Conservation (phyloP, 2,797 vertebrate genomes). For the Acrossocheilus wenchowensis region DNA sequence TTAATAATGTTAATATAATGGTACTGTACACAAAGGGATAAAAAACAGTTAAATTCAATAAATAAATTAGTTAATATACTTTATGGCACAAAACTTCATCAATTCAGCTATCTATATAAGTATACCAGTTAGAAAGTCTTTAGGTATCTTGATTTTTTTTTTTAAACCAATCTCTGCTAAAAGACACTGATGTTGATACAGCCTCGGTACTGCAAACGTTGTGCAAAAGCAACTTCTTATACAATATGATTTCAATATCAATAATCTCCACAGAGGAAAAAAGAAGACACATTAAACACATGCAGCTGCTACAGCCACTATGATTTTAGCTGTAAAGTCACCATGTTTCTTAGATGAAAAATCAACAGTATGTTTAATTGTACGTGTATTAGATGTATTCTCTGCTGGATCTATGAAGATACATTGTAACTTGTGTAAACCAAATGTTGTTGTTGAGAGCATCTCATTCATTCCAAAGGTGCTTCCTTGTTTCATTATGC, state of each 20-base stretch:
- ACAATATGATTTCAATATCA: background rate
- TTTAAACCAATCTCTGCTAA: conserved; percentile 3
- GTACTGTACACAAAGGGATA: conserved; percentile 20
- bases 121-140: background rate
- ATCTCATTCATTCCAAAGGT: conserved; percentile 1
- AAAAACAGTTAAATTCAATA: conserved; percentile 6
- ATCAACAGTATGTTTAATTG: background rate
- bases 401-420: conserved; percentile 50
- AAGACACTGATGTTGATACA: conserved; percentile 26
- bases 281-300: background rate
- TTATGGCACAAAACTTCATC: background rate
- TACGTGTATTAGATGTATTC: conserved; percentile 34
- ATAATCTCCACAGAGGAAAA: background rate
- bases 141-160: background rate
- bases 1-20: conserved; percentile 2
- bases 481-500: conserved; percentile 49
- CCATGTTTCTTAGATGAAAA: background rate
- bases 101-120: background rate
- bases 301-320: conserved; percentile 7
- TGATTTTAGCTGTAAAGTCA: conserved; percentile 13
- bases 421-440: conserved; percentile 26
- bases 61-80: background rate
- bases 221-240: conserved; percentile 8
- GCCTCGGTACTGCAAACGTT: conserved; percentile 51
- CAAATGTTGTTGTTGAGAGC: conserved; percentile 6